Conservation (phyloP, 2,797 vertebrate genomes). For the Morus bassanus region DNA sequence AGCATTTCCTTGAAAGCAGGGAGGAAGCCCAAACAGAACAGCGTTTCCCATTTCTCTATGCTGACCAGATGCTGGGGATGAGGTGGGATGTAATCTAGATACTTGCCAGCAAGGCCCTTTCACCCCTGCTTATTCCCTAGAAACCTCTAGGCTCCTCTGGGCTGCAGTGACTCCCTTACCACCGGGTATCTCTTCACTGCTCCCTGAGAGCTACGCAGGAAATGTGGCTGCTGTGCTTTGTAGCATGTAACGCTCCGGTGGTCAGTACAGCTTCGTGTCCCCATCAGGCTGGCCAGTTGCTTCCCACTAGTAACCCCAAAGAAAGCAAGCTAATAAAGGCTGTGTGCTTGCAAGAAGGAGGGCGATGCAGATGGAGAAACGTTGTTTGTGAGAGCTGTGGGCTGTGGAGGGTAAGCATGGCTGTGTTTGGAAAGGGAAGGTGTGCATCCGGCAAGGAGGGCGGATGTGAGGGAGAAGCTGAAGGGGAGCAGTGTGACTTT, state of each 20-base stretch:
- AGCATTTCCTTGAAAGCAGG: neutral
- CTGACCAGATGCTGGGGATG: neutral
- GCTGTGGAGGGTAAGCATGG: neutral
- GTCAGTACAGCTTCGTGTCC: rapidly evolving
- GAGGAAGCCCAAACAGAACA: neutral
- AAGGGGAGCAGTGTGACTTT: neutral
- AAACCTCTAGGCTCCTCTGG: neutral
- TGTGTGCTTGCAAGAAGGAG: too few species aligned
- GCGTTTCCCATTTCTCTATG: neutral
- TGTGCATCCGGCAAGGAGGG: neutral
- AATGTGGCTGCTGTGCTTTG: neutral
- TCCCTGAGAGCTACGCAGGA: neutral
- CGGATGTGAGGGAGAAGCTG: neutral
- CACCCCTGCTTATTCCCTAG: neutral
- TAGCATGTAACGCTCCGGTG: rapidly evolving
- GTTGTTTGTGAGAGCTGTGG: neutral
- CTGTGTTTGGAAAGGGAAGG: neutral
- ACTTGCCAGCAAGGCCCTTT: neutral
- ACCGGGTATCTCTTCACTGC: neutral
- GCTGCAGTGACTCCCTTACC: neutral
- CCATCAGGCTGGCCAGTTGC: neutral
- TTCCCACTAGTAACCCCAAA: neutral
- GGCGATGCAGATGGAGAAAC: neutral
- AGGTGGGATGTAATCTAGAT: neutral
- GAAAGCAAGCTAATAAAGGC: neutral